These are phyloP conservation scores for Antedon mediterranea DNA, from an alignment of 53 echinoderm and acorn worm genomes.

Conservation along the genomic window DNA sequence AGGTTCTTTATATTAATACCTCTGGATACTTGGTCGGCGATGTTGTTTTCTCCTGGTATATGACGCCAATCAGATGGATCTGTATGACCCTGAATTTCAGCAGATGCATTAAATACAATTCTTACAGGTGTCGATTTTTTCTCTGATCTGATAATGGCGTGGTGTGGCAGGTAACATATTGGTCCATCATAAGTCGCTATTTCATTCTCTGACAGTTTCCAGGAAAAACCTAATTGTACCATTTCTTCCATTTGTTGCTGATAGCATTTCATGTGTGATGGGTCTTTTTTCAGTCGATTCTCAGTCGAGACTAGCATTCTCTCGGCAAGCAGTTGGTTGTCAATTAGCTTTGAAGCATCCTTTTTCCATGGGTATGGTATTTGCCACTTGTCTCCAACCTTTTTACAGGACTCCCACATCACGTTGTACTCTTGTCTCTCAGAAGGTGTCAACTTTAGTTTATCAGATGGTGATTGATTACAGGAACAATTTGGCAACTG, in stretches of 20 bases:
- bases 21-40: constrained; percentile 19
- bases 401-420: constrained; percentile 25
- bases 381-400: constrained; percentile 37
- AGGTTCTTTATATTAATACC: constrained; percentile 19
- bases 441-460: constrained; percentile 7
- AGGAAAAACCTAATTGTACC: constrained; percentile 36
- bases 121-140: constrained; percentile 43
- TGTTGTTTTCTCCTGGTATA: constrained; percentile 9
- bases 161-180: constrained; percentile 45
- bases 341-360: not conserved
- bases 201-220: constrained; percentile 28
- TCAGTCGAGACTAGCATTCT: constrained; percentile 27
- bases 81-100: constrained; percentile 12
- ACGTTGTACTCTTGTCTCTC: constrained; percentile 18
- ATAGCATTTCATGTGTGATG: constrained; percentile 31
- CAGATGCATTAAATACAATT: constrained; percentile 47
- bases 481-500: constrained; percentile 7
- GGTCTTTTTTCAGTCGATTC: constrained; percentile 25
- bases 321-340: constrained; percentile 17
- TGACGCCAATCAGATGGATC: constrained; percentile 18
- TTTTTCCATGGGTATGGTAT: constrained; percentile 15
- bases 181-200: constrained; percentile 27
- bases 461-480: not conserved
- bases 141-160: constrained; percentile 34
- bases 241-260: constrained; percentile 37